phyloP scores from a whole-genome alignment of 2,888 invertebrate species.

The Laothoe populi region DNA sequence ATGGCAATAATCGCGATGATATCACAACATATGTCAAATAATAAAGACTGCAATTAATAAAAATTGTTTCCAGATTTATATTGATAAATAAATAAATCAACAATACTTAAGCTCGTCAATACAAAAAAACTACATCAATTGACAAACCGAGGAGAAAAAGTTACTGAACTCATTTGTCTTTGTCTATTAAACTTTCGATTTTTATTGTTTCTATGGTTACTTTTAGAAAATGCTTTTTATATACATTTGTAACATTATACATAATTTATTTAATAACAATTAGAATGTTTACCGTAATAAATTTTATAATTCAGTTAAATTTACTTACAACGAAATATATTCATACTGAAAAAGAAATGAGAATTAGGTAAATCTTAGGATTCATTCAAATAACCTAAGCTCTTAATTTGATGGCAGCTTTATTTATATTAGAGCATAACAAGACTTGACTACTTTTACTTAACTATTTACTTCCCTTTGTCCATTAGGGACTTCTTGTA shows the following conservation, averaged over 20 bases:
- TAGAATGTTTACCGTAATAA: background rate
- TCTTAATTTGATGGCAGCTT: background rate
- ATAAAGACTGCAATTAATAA: no score
- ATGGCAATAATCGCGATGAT: conserved; percentile 2
- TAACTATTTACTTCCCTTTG: background rate
- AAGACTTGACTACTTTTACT: background rate
- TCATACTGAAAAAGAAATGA: background rate
- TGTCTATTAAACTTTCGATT: no score
- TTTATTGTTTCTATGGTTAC: no score
- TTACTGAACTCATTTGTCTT: no score
- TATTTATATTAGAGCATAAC: background rate
- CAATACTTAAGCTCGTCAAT: no score
- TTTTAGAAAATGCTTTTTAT: no score
- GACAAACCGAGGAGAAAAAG: no score
- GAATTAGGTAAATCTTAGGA: background rate
- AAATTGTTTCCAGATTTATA: background rate
- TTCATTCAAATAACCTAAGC: background rate
- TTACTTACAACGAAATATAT: background rate
- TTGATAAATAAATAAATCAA: no score
- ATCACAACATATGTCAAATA: background rate
- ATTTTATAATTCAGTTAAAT: no score
- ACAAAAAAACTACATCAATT: no score
- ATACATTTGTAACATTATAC: no score
- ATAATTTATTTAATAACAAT: no score
- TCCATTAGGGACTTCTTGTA: background rate